Evolutionary conservation across 2,113 vertebrate species (phyloP).

Genomic region (Calyptomena viridis): DNA sequence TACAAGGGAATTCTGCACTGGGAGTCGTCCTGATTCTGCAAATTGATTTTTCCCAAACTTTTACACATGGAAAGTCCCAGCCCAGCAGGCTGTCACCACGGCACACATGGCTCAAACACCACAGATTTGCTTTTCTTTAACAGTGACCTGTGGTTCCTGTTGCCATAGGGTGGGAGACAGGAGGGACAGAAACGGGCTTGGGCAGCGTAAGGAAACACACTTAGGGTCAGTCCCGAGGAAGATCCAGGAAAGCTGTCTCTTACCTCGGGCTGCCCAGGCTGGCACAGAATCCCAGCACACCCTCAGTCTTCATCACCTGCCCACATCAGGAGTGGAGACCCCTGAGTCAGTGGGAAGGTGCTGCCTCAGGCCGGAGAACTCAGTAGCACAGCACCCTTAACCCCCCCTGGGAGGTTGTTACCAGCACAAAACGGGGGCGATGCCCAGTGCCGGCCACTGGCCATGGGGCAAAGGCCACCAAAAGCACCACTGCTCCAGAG

Average conservation of each 20-base stretch:
- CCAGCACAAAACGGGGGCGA: neutral
- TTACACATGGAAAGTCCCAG: neutral
- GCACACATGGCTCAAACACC: neutral
- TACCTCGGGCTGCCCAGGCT: neutral
- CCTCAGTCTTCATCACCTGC: neutral
- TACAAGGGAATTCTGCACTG: fast-evolving
- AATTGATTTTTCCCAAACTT: neutral
- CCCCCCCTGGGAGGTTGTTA: neutral
- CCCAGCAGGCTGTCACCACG: neutral
- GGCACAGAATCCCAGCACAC: neutral
- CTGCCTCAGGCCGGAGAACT: neutral
- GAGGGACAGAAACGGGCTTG: neutral
- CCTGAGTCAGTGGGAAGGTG: neutral
- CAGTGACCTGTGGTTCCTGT: neutral
- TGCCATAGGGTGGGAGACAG: neutral
- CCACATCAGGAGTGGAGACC: neutral
- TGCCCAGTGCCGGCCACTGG: neutral
- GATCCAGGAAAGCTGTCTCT: neutral
- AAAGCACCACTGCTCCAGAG: neutral
- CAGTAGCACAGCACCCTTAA: neutral
- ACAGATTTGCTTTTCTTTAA: neutral
- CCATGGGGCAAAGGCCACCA: neutral
- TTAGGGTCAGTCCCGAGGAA: neutral
- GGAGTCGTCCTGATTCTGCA: neutral
- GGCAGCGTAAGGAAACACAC: neutral